These are phyloP conservation scores for Drosophila putrida DNA, from an alignment of 2,888 invertebrate genomes.

Conservation along the genomic window DNA sequence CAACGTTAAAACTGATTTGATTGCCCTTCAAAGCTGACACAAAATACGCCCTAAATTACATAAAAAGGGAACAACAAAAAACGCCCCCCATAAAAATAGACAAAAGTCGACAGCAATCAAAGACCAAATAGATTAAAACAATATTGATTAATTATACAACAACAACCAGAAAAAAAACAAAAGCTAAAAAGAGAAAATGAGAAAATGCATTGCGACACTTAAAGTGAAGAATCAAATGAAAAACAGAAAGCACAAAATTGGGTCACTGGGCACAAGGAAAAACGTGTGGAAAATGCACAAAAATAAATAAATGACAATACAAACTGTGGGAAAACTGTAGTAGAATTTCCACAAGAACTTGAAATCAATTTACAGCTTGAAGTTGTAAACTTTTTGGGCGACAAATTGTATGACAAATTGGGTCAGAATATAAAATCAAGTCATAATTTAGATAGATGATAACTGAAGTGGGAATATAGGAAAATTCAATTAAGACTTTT, in stretches of 20 bases:
- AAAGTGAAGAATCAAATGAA: slow-evolving; percentile 47
- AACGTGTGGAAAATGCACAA: slow-evolving; percentile 43
- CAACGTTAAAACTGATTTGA: slow-evolving; percentile 1
- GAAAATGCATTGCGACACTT: slow-evolving; percentile 65
- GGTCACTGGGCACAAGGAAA: slow-evolving; percentile 44
- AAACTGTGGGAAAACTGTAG: slow-evolving; percentile 28
- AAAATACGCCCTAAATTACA: slow-evolving; percentile 24
- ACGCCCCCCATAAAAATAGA: slow-evolving; percentile 49
- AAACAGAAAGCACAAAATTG: slow-evolving; percentile 28
- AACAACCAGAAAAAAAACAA: slow-evolving; percentile 12
- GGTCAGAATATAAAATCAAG: slow-evolving; percentile 10
- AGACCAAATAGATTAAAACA: slow-evolving; percentile 44
- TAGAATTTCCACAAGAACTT: slow-evolving; percentile 22
- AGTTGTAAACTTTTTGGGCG: slow-evolving; percentile 14
- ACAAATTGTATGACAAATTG: slow-evolving; percentile 45
- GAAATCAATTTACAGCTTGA: slow-evolving; percentile 25
- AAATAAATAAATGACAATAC: slow-evolving; percentile 20
- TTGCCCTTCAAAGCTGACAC: slow-evolving; percentile 7
- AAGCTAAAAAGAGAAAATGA: slow-evolving; percentile 12
- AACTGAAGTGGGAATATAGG: not conserved
- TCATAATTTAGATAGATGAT: slow-evolving; percentile 3
- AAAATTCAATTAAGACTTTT: slow-evolving; percentile 23
- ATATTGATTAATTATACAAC: slow-evolving; percentile 69
- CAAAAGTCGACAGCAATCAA: slow-evolving; percentile 39
- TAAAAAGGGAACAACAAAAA: slow-evolving; percentile 1